A percentile compares a stretch with the other conserved stretches of the same genome.
Evolutionary conservation across 2,888 invertebrate species (phyloP).

Genomic region (Brachyptera risi): DNA sequence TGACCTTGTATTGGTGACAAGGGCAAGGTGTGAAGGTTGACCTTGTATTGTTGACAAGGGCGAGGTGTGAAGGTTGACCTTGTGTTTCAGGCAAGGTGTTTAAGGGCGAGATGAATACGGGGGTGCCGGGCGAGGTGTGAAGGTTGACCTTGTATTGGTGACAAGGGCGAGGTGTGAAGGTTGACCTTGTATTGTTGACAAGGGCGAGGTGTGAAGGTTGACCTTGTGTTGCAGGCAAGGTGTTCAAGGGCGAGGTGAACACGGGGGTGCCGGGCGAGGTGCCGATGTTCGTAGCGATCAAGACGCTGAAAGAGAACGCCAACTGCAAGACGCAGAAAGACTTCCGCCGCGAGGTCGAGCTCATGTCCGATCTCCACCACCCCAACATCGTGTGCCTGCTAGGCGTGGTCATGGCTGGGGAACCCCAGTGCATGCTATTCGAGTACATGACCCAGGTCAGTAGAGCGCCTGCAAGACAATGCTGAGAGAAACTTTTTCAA

Average conservation of each 20-base stretch:
- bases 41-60: no score
- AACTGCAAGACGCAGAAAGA: slow-evolving; percentile 87
- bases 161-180: no score
- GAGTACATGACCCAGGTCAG: slow-evolving; percentile 84
- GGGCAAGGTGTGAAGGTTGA: no score
- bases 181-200: no score
- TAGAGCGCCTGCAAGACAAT: no score
- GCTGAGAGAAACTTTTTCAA: no score
- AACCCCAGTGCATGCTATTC: slow-evolving; percentile 93
- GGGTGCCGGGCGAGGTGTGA: slow-evolving; percentile 53
- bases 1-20: no score
- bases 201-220: no score
- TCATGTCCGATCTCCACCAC: slow-evolving; percentile 91
- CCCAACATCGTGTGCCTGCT: slow-evolving; percentile 94
- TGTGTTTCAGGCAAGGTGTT: no score
- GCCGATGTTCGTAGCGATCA: slow-evolving; percentile 82
- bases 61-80: no score
- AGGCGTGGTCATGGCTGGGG: slow-evolving; percentile 84
- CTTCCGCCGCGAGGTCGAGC: slow-evolving; percentile 89
- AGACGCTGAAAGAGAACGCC: slow-evolving; percentile 90
- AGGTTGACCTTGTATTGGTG: no score
- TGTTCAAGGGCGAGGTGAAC: slow-evolving; percentile 87
- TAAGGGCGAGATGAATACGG: slow-evolving; percentile 80
- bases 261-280: slow-evolving; percentile 56
- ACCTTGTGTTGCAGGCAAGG: no score